Evolutionary conservation across 2,888 invertebrate genomes (phyloP), one percentile per base, ranked within the genome.

Genomic region (Microdon myrmicae): DNA sequence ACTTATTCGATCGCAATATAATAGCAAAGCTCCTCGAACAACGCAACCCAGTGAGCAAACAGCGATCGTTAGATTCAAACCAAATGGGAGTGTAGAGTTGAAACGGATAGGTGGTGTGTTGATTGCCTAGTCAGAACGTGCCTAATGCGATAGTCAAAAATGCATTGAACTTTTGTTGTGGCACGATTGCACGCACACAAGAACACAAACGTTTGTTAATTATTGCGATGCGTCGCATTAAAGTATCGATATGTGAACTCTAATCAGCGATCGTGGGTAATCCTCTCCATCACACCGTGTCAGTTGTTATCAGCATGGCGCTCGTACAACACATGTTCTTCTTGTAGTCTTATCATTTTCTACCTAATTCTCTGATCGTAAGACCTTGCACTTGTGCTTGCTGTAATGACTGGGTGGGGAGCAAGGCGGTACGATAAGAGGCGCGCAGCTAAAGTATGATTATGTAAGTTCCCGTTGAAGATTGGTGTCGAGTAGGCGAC

Each of bases 361-460:
- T 16, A 20, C 23, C n/a, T n/a, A n/a, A n/a, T 16, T 28, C 37
- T 13, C 9, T 7, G 13, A 31, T 9, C 23, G 8, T 4, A 23
- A 53, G 47, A 43, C 64, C 64, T 56, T 64, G 64, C 58, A 64
- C 58, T 64, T 64, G 56, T 51, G 47, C 9, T 44, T 48, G 26
- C 31, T 29, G 10, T 45, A n/a, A n/a, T n/a, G n/a, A n/a, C n/a
- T n/a, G n/a, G n/a, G n/a, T n/a, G n/a, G n/a, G n/a, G n/a, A n/a
- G n/a, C n/a, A n/a, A n/a, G n/a, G n/a, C n/a, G n/a, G n/a, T n/a
- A n/a, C n/a, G n/a, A n/a, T n/a, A n/a, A n/a, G n/a, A n/a, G n/a
- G n/a, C n/a, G n/a, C n/a, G n/a, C n/a, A n/a, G 4, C 23, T n/a
- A 12, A 39, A 6, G 7, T 37, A 44, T 51, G 51, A 53, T 58